Percentiles rank a stretch among this genome's conserved stretches.
Evolutionary conservation across 2,113 vertebrate genomes (phyloP).

Genomic region (Edolisoma coerulescens): DNA sequence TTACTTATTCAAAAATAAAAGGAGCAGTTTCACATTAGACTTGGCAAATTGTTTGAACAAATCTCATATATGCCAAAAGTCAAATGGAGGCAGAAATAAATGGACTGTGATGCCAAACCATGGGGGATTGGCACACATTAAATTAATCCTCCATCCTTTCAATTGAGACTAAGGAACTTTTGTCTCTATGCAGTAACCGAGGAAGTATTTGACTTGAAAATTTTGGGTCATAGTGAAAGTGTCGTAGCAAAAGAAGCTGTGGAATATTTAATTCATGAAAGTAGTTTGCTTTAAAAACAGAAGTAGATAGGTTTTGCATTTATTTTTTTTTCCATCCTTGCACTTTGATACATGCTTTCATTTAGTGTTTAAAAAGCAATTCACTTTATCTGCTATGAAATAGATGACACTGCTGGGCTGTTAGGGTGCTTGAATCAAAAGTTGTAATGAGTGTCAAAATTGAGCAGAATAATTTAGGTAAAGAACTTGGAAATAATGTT

Average conservation of each 20-base stretch:
- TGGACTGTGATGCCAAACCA: conserved; percentile 34
- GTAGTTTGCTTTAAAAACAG: neutral
- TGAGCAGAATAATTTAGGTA: neutral
- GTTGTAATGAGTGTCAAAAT: neutral
- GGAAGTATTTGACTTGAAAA: conserved; percentile 33
- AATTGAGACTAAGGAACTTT: conserved; percentile 6
- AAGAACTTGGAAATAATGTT: neutral
- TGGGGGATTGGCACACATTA: conserved; percentile 18
- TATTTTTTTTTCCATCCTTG: neutral
- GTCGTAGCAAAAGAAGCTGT: neutral
- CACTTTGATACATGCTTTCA: neutral
- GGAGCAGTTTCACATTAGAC: neutral
- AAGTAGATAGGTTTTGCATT: neutral
- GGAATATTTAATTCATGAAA: neutral
- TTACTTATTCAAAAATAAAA: conserved; percentile 51
- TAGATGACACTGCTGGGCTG: neutral
- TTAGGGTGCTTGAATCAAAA: neutral
- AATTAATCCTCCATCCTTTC: conserved; percentile 4
- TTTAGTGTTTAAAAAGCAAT: neutral
- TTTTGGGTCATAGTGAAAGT: neutral
- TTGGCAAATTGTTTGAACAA: conserved; percentile 25
- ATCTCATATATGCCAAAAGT: conserved; percentile 31
- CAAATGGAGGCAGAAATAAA: conserved; percentile 50
- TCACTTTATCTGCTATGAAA: neutral
- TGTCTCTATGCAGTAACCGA: neutral